phyloP scores from a whole-genome alignment of 2,888 invertebrate species.

The Eutolmus rufibarbis region DNA sequence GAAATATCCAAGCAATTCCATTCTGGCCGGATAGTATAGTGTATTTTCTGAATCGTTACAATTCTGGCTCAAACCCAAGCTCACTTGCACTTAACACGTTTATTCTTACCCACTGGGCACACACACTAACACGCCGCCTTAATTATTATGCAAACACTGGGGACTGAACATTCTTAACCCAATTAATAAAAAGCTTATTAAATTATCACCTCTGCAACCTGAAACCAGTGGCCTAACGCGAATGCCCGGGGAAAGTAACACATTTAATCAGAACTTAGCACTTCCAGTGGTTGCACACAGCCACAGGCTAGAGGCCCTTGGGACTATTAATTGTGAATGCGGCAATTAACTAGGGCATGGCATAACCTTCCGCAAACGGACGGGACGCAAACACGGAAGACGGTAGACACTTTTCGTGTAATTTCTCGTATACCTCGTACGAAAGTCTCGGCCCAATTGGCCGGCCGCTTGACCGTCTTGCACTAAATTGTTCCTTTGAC shows the following conservation, averaged over 20 bases:
- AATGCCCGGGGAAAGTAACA: conserved; percentile 1
- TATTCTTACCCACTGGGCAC: background rate
- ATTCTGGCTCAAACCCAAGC: background rate
- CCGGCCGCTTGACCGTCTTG: background rate
- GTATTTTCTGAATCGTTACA: background rate
- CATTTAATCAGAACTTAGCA: background rate
- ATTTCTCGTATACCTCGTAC: background rate
- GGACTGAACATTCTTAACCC: conserved; percentile 22
- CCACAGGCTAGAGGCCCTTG: background rate
- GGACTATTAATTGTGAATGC: conserved; percentile 4
- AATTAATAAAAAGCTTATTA: conserved; percentile 23
- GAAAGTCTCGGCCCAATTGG: background rate
- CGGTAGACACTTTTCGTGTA: background rate
- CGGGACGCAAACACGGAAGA: background rate
- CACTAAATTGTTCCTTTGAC: background rate
- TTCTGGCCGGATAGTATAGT: background rate
- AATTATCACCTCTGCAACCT: conserved; percentile 16
- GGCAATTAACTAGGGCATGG: conserved; percentile 7
- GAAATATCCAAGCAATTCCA: conserved; percentile 27
- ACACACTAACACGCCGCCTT: background rate
- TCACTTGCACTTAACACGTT: background rate
- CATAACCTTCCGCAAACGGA: background rate
- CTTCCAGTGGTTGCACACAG: background rate
- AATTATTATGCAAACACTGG: conserved; percentile 10
- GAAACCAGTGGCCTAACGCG: background rate